A percentile compares a stretch with the other conserved stretches of the same genome.
Conservation (phyloP, 2,113 vertebrate genomes). For the Notothenia rossii region DNA sequence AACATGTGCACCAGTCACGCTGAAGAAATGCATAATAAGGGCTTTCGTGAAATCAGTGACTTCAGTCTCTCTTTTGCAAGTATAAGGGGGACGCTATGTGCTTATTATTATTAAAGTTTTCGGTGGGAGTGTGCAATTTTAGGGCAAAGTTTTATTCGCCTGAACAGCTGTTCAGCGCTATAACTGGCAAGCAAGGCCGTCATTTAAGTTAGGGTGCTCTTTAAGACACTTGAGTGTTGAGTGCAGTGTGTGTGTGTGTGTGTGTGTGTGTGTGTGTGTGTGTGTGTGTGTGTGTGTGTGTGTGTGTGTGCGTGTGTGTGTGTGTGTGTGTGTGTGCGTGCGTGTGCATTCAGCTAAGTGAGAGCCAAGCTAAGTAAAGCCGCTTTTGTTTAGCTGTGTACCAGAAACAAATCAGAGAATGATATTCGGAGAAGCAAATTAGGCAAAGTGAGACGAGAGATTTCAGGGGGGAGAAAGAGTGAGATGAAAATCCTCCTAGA, state of each 20-base stretch:
- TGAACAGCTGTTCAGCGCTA: constrained; percentile 40
- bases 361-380: constrained; percentile 36
- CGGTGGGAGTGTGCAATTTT: constrained; percentile 21
- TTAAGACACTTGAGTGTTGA: constrained; percentile 21
- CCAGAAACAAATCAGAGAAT: background rate
- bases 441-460: background rate
- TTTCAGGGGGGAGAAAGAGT: background rate
- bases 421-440: constrained; percentile 24
- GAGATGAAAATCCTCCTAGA: constrained; percentile 12
- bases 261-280: background rate
- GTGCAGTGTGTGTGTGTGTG: background rate
- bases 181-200: constrained; percentile 4
- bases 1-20: constrained; percentile 2
- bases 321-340: background rate
- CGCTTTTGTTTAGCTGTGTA: constrained; percentile 31
- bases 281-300: no score
- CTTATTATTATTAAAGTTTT: constrained; percentile 47
- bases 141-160: constrained; percentile 37
- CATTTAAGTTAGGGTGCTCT: constrained; percentile 25
- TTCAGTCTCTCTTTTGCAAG: constrained; percentile 28
- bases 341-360: constrained; percentile 21
- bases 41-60: constrained; percentile 25
- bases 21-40: constrained; percentile 42
- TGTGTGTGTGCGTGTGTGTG: background rate
- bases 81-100: constrained; percentile 31